phyloP scores from a whole-genome alignment of 2,888 invertebrate species.

The Barypeithes pellucidus region DNA sequence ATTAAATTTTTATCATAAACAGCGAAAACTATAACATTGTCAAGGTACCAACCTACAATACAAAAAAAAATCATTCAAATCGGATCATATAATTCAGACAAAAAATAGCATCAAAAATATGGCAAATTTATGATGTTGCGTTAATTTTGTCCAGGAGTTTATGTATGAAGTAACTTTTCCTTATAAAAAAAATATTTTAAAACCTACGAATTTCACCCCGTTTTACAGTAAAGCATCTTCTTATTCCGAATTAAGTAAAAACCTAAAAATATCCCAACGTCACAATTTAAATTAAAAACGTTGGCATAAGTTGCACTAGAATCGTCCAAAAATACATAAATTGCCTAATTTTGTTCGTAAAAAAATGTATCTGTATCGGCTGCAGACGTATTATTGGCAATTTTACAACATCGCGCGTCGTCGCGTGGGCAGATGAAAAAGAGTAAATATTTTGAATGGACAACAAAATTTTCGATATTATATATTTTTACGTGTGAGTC shows the following conservation, averaged over 20 bases:
- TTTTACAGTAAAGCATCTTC: no score
- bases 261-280: slow-evolving; percentile 3
- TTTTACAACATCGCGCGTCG: slow-evolving; percentile 32
- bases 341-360: slow-evolving; percentile 23
- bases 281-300: slow-evolving; percentile 29
- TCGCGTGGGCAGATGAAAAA: slow-evolving; percentile 34
- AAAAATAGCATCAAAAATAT: no score
- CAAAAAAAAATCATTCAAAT: no score
- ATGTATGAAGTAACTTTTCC: no score
- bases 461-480: slow-evolving; percentile 26
- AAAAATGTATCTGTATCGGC: slow-evolving; percentile 42
- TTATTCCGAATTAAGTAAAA: neutral
- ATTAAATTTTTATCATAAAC: no score
- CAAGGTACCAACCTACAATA: no score
- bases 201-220: no score
- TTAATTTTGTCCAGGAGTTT: no score
- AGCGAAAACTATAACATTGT: no score
- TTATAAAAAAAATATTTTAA: no score
- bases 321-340: slow-evolving; percentile 36
- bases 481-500: slow-evolving; percentile 43
- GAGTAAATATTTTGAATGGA: slow-evolving; percentile 45
- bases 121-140: no score
- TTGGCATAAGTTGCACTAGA: slow-evolving; percentile 31
- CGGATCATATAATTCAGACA: no score
- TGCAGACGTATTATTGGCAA: slow-evolving; percentile 49